phyloP scores from a whole-genome alignment of 2,888 invertebrate genomes.

The Malachius bipustulatus region DNA sequence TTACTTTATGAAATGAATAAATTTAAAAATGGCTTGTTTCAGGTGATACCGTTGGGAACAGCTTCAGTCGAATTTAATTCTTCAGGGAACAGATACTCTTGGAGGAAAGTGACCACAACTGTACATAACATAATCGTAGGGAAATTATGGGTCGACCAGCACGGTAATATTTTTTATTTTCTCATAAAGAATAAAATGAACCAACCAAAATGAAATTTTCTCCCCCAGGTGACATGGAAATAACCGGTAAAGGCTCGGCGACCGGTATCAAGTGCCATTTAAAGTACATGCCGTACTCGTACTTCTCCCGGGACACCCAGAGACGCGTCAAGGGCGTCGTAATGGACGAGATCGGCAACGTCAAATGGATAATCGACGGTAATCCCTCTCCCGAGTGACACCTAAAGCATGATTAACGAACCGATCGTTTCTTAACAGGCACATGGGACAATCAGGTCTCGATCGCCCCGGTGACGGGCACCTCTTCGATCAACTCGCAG shows the following conservation, averaged over 20 bases:
- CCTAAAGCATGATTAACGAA: background rate
- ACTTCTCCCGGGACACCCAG: conserved; percentile 94
- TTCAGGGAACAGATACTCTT: conserved; percentile 81
- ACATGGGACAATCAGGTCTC: conserved; percentile 96
- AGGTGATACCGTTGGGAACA: conserved; percentile 61
- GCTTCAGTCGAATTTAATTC: conserved; percentile 55
- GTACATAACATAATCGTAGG: conserved; percentile 99
- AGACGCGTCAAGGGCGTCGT: conserved; percentile 76
- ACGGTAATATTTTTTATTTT: conserved; percentile 42
- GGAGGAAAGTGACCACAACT: conserved; percentile 97
- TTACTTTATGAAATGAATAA: conserved; percentile 12
- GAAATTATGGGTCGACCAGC: conserved; percentile 98
- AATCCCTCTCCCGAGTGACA: conserved; percentile 23
- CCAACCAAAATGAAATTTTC: background rate
- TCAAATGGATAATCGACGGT: conserved; percentile 57
- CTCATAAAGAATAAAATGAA: background rate
- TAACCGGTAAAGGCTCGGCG: conserved; percentile 70
- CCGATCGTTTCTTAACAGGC: conserved; percentile 38
- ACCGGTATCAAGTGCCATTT: conserved; percentile 90
- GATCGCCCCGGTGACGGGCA: conserved; percentile 72
- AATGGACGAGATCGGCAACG: conserved; percentile 60
- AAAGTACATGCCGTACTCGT: conserved; percentile 96
- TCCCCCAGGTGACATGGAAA: conserved; percentile 80
- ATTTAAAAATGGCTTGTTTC: background rate
- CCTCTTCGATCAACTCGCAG: conserved; percentile 56